phyloP scores from a whole-genome alignment of 2,113 vertebrate species.

The Nannospalax galili region DNA sequence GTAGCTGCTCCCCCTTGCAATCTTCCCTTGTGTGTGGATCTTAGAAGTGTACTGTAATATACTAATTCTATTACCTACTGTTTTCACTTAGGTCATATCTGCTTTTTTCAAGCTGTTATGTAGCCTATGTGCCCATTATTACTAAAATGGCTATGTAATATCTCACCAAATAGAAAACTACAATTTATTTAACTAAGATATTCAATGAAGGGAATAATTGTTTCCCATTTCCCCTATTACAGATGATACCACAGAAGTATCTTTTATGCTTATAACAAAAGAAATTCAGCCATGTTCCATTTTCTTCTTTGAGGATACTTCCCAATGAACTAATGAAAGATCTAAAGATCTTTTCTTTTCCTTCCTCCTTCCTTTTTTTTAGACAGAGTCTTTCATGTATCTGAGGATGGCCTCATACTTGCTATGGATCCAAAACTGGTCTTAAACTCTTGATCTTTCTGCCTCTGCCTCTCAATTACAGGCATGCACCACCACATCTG shows the following conservation, averaged over 20 bases:
- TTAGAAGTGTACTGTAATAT: not conserved
- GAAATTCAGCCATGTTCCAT: not conserved
- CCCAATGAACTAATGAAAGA: slow-evolving; percentile 27
- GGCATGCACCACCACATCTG: not conserved
- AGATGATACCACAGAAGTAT: not conserved
- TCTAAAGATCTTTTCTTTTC: too few relatives aligned
- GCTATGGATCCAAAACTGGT: not conserved
- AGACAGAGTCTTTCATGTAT: too few relatives aligned
- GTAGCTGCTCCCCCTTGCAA: not conserved
- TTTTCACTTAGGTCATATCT: not conserved
- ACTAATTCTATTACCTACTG: not conserved
- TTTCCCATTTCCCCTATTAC: not conserved
- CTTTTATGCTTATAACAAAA: slow-evolving; percentile 8
- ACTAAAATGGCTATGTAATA: slow-evolving; percentile 19
- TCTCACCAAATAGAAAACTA: not conserved
- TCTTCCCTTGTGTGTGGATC: not conserved
- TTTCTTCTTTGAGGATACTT: slow-evolving; percentile 36
- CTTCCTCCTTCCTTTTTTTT: not conserved
- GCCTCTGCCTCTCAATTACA: not conserved
- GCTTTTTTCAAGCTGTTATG: not conserved
- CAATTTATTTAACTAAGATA: slow-evolving; percentile 2
- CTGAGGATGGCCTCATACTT: too few relatives aligned
- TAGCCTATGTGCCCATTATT: not conserved
- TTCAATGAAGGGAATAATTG: not conserved
- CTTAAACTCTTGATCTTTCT: not conserved